Conservation (phyloP, 2,797 vertebrate genomes). For the Cossypha niveicapilla region DNA sequence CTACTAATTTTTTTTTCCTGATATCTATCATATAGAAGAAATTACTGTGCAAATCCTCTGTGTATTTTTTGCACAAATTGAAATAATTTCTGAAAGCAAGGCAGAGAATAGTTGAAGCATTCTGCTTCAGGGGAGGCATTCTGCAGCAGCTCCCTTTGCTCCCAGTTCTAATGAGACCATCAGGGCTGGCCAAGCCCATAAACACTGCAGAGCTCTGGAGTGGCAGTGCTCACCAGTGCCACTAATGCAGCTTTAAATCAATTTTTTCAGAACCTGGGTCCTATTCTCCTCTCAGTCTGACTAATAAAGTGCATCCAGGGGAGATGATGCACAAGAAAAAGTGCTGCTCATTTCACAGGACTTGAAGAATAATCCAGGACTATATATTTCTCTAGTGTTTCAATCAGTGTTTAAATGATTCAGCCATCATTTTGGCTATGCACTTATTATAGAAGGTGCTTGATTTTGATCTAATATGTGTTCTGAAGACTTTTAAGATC, state of each 20-base stretch:
- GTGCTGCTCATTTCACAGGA: background rate
- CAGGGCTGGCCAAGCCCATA: background rate
- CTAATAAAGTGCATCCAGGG: background rate
- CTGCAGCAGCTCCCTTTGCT: background rate
- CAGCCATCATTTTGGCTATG: background rate
- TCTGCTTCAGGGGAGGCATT: background rate
- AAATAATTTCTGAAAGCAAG: background rate
- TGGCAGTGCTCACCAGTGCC: accelerated
- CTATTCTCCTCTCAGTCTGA: background rate
- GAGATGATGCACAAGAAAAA: background rate
- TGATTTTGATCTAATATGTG: background rate
- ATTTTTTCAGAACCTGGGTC: background rate
- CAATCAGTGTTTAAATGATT: background rate
- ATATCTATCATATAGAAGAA: background rate
- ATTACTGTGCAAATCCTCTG: background rate
- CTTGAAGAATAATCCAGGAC: background rate
- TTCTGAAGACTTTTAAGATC: background rate
- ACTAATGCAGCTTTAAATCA: background rate
- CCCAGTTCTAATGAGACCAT: background rate
- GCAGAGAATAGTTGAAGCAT: background rate
- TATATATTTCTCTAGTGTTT: background rate
- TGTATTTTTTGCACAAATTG: background rate
- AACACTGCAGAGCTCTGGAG: background rate
- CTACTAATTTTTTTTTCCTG: background rate
- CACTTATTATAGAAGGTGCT: background rate